Percentiles rank a stretch among this genome's conserved stretches.
Evolutionary conservation across 2,113 vertebrate species (phyloP).

Genomic region (Upupa epops): DNA sequence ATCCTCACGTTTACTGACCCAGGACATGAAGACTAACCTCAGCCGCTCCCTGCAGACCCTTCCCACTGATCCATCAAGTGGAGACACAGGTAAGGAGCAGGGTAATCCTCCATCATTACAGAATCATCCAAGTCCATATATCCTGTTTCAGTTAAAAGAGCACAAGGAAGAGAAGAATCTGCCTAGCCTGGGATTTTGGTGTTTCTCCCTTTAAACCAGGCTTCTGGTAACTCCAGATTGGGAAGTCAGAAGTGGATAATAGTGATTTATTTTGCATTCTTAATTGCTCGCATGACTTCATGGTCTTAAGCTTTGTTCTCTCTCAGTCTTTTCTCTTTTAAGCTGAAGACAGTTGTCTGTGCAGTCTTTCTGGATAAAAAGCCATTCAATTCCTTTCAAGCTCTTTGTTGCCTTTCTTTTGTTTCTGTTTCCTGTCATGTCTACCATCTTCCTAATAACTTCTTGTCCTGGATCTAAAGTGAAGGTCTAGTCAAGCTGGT

Average conservation of each 20-base stretch:
- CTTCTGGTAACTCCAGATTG: not conserved
- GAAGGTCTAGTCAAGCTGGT: rapidly evolving
- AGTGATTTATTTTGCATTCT: not conserved
- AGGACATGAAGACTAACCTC: slow-evolving; percentile 89
- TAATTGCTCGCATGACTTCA: not conserved
- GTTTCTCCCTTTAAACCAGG: not conserved
- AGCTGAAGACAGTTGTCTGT: not conserved
- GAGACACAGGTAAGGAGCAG: slow-evolving; percentile 78
- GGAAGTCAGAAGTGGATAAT: not conserved
- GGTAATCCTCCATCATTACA: not conserved
- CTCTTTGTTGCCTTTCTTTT: not conserved
- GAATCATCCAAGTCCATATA: not conserved
- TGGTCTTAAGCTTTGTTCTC: not conserved
- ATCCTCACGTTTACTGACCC: slow-evolving; percentile 85
- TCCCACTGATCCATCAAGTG: slow-evolving; percentile 76
- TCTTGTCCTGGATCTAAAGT: too few relatives aligned
- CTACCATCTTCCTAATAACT: not conserved
- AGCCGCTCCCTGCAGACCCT: slow-evolving; percentile 94
- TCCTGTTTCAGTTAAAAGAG: not conserved
- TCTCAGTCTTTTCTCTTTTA: not conserved
- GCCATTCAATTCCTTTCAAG: not conserved
- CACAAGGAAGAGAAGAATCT: not conserved
- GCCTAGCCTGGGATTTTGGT: not conserved
- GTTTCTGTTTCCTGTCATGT: not conserved
- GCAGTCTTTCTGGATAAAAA: not conserved